Evolutionary conservation across 2,113 vertebrate species (phyloP).

Genomic region (Brachyhypopomus gauderio): DNA sequence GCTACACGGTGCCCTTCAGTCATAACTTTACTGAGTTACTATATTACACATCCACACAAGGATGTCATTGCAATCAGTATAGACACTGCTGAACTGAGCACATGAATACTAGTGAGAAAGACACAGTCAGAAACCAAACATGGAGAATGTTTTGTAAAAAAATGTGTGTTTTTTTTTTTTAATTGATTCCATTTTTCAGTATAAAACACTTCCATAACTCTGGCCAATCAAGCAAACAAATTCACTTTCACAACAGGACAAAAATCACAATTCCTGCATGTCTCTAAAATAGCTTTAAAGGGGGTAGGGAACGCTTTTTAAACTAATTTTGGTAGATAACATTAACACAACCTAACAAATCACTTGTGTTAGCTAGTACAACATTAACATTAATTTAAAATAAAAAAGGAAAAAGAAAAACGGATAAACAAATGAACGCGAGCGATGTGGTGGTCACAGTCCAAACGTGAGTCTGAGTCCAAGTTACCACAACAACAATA

Average conservation of each 20-base stretch:
- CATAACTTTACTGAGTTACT: too few relatives aligned
- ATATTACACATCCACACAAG: too few relatives aligned
- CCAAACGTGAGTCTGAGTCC: conserved; percentile 66
- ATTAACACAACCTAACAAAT: conserved; percentile 76
- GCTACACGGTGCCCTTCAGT: too few relatives aligned
- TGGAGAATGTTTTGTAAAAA: conserved; percentile 75
- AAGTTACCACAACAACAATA: conserved; percentile 69
- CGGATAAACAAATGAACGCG: conserved; percentile 59
- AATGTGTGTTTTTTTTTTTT: conserved; percentile 71
- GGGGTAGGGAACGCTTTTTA: conserved; percentile 67
- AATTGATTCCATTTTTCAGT: conserved; percentile 89
- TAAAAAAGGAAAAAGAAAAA: conserved; percentile 57
- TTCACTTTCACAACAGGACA: conserved; percentile 73
- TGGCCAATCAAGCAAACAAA: conserved; percentile 83
- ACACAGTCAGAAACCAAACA: conserved; percentile 54
- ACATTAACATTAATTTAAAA: conserved; percentile 71
- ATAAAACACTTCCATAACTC: conserved; percentile 88
- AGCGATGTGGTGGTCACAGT: conserved; percentile 70
- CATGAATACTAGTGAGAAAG: too few relatives aligned
- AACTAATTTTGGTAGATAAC: conserved; percentile 69
- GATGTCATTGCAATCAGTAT: too few relatives aligned
- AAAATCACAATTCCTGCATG: conserved; percentile 71
- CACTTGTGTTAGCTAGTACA: conserved; percentile 74
- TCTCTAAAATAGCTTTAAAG: conserved; percentile 84
- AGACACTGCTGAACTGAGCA: too few relatives aligned